Percentiles rank a stretch among this genome's conserved stretches.
These are phyloP conservation scores for Trichoplusia ni DNA, from an alignment of 1,140 invertebrate genomes.

Conservation along the genomic window DNA sequence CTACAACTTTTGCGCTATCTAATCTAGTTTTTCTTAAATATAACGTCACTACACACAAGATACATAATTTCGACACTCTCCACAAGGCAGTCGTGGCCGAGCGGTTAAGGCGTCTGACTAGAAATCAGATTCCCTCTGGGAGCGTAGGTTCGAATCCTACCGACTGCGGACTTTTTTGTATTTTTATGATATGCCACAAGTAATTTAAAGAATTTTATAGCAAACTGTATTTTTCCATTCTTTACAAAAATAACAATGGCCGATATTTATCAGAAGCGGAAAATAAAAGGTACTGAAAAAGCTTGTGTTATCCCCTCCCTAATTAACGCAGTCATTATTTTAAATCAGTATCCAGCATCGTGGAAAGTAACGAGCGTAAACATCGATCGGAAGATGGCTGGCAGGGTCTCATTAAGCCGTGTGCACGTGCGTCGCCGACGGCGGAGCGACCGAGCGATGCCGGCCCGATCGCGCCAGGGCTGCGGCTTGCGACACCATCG, in stretches of 20 bases:
- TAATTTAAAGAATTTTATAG: too few relatives aligned
- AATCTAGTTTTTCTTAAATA: background rate
- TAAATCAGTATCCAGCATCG: conserved; percentile 27
- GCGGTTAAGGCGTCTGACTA: conserved; percentile 72
- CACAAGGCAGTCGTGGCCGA: conserved; percentile 87
- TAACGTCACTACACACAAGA: conserved; percentile 90
- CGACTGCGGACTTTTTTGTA: conserved; percentile 84
- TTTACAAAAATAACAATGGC: background rate
- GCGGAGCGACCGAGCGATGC: conserved; percentile 35
- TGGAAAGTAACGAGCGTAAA: conserved; percentile 35
- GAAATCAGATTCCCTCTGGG: conserved; percentile 93
- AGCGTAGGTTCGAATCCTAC: conserved; percentile 94
- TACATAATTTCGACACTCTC: conserved; percentile 85
- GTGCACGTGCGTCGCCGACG: conserved; percentile 72
- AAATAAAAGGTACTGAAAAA: conserved; percentile 2
- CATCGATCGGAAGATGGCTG: conserved; percentile 59
- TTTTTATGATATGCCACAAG: background rate
- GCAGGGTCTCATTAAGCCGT: conserved; percentile 61
- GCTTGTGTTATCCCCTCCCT: background rate
- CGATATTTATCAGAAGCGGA: background rate
- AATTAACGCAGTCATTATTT: conserved; percentile 27
- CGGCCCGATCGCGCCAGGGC: conserved; percentile 17
- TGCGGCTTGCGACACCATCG: conserved; percentile 35
- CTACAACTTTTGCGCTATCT: background rate
- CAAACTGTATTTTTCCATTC: background rate